These are phyloP conservation scores for Orthosia gothica DNA, from an alignment of 2,888 invertebrate genomes.

Conservation along the genomic window DNA sequence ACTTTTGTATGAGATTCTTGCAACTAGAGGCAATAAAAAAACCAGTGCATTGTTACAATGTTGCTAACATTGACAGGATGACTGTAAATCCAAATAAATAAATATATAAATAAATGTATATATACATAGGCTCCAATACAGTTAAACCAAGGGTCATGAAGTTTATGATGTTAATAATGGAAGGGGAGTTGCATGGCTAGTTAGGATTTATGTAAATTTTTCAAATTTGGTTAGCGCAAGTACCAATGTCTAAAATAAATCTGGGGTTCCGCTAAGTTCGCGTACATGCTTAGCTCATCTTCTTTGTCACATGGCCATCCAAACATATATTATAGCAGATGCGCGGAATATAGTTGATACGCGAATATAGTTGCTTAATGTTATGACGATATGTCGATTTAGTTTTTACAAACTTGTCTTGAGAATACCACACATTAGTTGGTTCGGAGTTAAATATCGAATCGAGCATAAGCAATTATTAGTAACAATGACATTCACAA, in stretches of 20 bases:
- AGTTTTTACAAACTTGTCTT: slow-evolving; percentile 3
- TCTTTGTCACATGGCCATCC: neutral
- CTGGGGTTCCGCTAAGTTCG: neutral
- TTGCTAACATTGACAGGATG: neutral
- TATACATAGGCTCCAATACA: neutral
- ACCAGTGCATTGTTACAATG: neutral
- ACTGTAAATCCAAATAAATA: too few relatives aligned
- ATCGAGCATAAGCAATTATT: slow-evolving; percentile 10
- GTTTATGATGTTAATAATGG: neutral
- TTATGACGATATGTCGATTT: neutral
- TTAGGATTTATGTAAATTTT: neutral
- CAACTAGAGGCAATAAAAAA: neutral
- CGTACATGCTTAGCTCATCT: neutral
- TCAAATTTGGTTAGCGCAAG: neutral
- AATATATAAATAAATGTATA: neutral
- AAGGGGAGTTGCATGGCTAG: neutral
- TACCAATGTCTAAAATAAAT: neutral
- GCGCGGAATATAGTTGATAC: neutral
- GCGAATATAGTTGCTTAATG: neutral
- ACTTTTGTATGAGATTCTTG: neutral
- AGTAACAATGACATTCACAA: slow-evolving; percentile 28
- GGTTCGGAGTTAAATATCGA: neutral
- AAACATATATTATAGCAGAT: neutral
- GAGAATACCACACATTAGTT: neutral
- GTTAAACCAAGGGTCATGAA: neutral